Percentiles rank a stretch among this genome's conserved stretches.
phyloP scores from a whole-genome alignment of 2,113 vertebrate genomes.

The Opisthocomus hoazin region DNA sequence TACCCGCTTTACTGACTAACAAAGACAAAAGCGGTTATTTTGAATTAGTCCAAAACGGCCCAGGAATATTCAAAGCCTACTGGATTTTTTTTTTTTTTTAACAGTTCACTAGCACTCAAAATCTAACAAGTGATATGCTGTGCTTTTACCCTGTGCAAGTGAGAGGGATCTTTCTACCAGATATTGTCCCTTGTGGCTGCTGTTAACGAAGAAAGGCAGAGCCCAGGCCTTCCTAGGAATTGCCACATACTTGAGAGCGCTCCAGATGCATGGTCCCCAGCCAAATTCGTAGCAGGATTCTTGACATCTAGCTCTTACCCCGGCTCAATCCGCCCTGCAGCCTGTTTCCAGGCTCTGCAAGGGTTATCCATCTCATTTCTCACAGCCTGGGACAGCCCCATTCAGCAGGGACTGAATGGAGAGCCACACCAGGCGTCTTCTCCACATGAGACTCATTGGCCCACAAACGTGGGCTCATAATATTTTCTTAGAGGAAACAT shows the following conservation, averaged over 20 bases:
- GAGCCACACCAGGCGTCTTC: not conserved
- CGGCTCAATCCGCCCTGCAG: not conserved
- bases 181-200: not conserved
- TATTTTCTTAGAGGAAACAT: not conserved
- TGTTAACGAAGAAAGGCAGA: not conserved
- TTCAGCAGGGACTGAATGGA: not conserved
- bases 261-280: not conserved
- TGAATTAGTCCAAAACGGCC: not conserved
- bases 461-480: not conserved
- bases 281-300: not conserved
- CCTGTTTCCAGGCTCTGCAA: not conserved
- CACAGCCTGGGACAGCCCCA: not conserved
- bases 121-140: not conserved
- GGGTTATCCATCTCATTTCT: not conserved
- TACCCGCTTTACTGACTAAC: not conserved
- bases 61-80: not conserved
- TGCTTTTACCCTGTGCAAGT: not conserved
- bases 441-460: fast-evolving
- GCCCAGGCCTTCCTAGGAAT: slow-evolving; percentile 12
- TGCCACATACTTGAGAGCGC: not conserved
- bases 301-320: not conserved
- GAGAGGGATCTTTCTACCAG: not conserved
- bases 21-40: not conserved
- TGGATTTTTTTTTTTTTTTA: not conserved
- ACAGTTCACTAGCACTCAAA: not conserved